Evolutionary conservation across 1,140 invertebrate species (phyloP).

Genomic region (Drosophila neocordata): DNA sequence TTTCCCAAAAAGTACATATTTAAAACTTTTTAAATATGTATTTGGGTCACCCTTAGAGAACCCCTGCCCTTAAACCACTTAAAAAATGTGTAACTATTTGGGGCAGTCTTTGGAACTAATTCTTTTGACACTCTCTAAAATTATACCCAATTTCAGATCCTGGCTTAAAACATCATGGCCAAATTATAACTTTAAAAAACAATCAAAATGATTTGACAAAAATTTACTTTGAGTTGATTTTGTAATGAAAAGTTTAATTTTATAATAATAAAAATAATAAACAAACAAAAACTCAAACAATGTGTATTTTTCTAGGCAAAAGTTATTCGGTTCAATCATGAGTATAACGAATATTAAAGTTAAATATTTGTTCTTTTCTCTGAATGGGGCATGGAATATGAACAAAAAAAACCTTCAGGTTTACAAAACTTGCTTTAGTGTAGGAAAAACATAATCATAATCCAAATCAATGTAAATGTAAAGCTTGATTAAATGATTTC

Average conservation of each 20-base stretch:
- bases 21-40: not conserved
- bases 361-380: no score
- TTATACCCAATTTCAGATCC: constrained; percentile 12
- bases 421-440: constrained; percentile 26
- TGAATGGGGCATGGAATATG: no score
- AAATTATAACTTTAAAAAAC: not conserved
- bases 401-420: not conserved
- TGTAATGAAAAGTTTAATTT: no score
- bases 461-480: constrained; percentile 31
- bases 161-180: not conserved
- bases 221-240: not conserved
- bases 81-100: constrained; percentile 38
- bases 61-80: not conserved
- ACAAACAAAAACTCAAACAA: no score
- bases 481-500: constrained; percentile 60
- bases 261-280: no score
- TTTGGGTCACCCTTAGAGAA: not conserved
- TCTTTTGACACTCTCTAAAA: constrained; percentile 55
- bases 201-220: not conserved
- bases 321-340: no score
- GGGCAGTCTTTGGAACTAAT: constrained; percentile 62
- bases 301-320: no score
- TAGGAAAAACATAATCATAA: constrained; percentile 33
- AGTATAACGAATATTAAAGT: not conserved
- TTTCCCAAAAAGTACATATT: no score